phyloP scores from a whole-genome alignment of 2,888 invertebrate genomes.

The Sinotaia quadrata region DNA sequence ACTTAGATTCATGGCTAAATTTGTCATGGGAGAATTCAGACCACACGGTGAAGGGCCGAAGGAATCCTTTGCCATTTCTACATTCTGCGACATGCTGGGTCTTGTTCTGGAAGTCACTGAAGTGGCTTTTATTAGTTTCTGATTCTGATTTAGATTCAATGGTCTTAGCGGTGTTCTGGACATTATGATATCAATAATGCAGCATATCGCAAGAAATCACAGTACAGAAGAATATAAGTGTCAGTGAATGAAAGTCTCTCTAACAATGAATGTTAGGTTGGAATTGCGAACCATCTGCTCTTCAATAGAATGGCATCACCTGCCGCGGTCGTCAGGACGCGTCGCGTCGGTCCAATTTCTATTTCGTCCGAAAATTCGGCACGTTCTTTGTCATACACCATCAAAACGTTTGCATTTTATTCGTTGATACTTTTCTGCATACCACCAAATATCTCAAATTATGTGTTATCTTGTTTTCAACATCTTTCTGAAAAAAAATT shows the following conservation, averaged over 20 bases:
- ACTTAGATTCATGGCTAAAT: conserved; percentile 59
- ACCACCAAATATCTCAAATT: too few relatives aligned
- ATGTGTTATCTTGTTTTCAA: too few relatives aligned
- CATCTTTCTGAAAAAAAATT: conserved; percentile 25
- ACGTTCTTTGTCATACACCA: neutral
- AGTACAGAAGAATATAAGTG: too few relatives aligned
- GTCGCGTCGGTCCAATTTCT: neutral
- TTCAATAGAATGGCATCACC: neutral
- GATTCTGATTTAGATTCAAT: conserved; percentile 20
- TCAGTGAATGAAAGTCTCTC: neutral
- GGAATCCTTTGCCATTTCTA: conserved; percentile 30
- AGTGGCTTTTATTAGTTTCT: neutral
- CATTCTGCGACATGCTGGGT: conserved; percentile 41
- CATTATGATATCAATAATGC: neutral
- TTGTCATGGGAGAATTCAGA: conserved; percentile 60
- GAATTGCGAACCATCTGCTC: conserved; percentile 18
- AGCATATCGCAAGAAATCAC: conserved; percentile 6
- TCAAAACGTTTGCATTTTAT: neutral
- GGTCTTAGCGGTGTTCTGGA: conserved; percentile 20
- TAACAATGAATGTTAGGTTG: neutral
- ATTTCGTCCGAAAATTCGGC: neutral
- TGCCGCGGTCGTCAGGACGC: conserved; percentile 22
- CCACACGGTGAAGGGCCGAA: conserved; percentile 27
- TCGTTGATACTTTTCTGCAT: neutral
- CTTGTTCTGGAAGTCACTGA: conserved; percentile 15